Percentiles rank a stretch among this genome's conserved stretches.
Evolutionary conservation across 2,113 vertebrate species (phyloP).

Genomic region (Pleuronectes platessa): DNA sequence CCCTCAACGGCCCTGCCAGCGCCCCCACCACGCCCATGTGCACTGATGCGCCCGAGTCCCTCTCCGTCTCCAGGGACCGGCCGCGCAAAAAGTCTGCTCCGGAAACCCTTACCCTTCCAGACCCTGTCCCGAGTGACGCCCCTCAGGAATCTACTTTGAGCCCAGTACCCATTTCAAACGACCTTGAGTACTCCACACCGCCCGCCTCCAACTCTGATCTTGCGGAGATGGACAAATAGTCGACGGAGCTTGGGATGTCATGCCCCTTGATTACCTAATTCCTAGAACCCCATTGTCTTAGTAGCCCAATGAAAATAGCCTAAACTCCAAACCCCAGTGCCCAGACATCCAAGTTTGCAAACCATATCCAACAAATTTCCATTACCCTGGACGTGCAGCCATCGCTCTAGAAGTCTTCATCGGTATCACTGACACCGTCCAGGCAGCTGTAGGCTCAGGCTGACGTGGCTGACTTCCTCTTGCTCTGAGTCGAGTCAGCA

Average conservation of each 20-base stretch:
- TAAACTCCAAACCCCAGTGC: conserved; percentile 63
- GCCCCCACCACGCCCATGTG: conserved; percentile 96
- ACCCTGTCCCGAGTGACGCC: conserved; percentile 65
- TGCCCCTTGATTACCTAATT: conserved; percentile 14
- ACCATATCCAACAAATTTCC: conserved; percentile 42
- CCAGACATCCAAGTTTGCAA: conserved; percentile 43
- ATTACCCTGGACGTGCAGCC: conserved; percentile 26
- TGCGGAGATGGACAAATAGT: conserved; percentile 59
- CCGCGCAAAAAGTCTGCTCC: conserved; percentile 97
- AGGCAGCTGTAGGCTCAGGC: conserved; percentile 52
- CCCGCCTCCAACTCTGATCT: conserved; percentile 57
- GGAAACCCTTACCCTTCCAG: conserved; percentile 95
- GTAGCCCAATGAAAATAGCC: conserved; percentile 49
- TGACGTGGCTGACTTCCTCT: conserved; percentile 6
- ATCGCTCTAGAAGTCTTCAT: conserved; percentile 27
- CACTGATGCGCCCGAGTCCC: conserved; percentile 95
- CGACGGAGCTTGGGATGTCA: conserved; percentile 44
- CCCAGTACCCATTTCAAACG: conserved; percentile 54
- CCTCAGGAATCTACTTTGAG: conserved; percentile 36
- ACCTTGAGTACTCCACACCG: conserved; percentile 48
- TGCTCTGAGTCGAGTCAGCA: conserved; percentile 32
- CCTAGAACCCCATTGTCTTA: conserved; percentile 46
- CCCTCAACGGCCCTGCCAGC: conserved; percentile 92
- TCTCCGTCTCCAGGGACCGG: conserved; percentile 93
- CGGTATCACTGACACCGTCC: conserved; percentile 25